phyloP scores from a whole-genome alignment of 2,888 invertebrate genomes.

The Melikaiella ostensackeni region DNA sequence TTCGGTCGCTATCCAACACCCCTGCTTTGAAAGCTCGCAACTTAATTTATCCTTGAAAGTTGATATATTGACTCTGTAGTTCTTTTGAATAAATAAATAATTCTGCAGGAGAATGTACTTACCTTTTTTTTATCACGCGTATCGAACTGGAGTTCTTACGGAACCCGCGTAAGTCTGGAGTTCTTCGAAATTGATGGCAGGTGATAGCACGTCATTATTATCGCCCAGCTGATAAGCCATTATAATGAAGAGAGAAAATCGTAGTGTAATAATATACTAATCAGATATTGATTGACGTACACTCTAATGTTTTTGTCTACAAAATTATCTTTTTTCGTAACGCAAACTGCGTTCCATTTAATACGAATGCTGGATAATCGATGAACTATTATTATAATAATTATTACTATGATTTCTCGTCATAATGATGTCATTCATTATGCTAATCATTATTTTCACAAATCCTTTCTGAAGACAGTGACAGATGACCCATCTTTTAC shows the following conservation, averaged over 20 bases:
- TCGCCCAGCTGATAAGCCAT: not conserved
- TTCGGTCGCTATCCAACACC: not conserved
- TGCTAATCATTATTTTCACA: not conserved
- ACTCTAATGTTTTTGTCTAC: not conserved
- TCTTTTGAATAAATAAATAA: conserved; percentile 32
- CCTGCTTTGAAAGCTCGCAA: not conserved
- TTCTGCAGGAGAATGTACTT: not conserved
- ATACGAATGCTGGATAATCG: not conserved
- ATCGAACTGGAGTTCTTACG: not conserved
- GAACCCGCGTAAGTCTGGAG: not conserved
- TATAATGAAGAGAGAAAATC: not conserved
- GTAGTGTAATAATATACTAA: not conserved
- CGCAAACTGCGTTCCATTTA: not conserved
- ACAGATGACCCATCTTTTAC: not conserved
- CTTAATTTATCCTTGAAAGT: conserved; percentile 33
- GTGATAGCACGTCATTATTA: conserved; percentile 19
- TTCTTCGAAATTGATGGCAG: conserved; percentile 7
- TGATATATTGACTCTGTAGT: conserved; percentile 2
- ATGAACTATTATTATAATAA: not conserved
- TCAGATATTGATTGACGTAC: not conserved
- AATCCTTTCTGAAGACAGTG: not conserved
- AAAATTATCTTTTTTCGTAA: not conserved
- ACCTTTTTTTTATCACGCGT: not conserved
- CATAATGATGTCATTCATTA: not conserved
- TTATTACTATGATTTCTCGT: not conserved